Evolutionary conservation across 2,797 vertebrate species (phyloP).

Genomic region (Eutrigla gurnardus): DNA sequence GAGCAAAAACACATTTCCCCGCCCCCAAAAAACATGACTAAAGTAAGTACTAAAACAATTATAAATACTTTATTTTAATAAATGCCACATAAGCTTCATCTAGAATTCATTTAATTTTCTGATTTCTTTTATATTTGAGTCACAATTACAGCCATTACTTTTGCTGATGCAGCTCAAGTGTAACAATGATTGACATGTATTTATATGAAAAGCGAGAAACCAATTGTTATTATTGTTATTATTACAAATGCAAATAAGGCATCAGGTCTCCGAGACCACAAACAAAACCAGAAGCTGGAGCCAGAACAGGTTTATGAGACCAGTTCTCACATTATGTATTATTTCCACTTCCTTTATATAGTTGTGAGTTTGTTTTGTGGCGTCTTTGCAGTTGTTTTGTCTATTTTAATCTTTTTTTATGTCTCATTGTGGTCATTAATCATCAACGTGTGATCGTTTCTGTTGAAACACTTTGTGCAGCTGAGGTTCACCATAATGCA

Average conservation of each 20-base stretch:
- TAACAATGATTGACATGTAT: background rate
- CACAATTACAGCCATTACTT: background rate
- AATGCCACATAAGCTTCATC: background rate
- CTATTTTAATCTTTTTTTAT: background rate
- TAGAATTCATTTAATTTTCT: background rate
- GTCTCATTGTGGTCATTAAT: background rate
- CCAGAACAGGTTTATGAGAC: too few species aligned
- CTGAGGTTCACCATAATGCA: slow-evolving; percentile 43
- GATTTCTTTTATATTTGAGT: background rate
- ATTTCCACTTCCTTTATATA: too few species aligned
- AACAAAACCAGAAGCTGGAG: background rate
- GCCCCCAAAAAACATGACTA: too few species aligned
- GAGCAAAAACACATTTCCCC: background rate
- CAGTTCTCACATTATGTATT: too few species aligned
- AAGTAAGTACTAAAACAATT: background rate
- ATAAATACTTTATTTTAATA: background rate
- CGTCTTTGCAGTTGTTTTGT: background rate
- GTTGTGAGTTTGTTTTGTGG: too few species aligned
- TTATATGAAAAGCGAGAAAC: background rate
- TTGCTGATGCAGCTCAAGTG: background rate
- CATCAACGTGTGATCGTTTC: background rate
- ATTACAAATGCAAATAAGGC: too few species aligned
- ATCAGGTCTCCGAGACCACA: background rate
- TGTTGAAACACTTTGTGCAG: background rate
- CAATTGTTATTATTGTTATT: background rate